These are phyloP conservation scores for Labroides dimidiatus DNA, from an alignment of 2,797 vertebrate species.

Conservation along the genomic window DNA sequence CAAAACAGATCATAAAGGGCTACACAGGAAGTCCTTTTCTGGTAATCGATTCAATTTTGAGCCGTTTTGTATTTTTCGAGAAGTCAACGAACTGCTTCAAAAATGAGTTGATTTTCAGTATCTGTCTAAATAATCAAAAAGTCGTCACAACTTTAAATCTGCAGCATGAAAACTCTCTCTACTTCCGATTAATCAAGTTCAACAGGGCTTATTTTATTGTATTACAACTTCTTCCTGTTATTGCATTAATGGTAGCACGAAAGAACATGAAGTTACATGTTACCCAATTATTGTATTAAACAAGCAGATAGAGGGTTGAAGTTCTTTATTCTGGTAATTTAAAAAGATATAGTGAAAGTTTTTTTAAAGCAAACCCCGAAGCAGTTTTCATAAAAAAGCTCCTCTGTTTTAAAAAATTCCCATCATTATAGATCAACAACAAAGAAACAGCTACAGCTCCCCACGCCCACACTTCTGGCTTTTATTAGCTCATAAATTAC, in stretches of 20 bases:
- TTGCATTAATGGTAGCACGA: no score
- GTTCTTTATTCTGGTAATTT: neutral
- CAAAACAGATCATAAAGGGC: neutral
- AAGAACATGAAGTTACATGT: no score
- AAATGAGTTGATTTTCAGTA: neutral
- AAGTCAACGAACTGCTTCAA: neutral
- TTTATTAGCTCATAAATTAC: slow-evolving; percentile 57
- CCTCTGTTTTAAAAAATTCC: slow-evolving; percentile 12
- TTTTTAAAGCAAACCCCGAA: slow-evolving; percentile 17
- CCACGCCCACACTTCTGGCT: slow-evolving; percentile 24
- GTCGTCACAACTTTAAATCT: no score
- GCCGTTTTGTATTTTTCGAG: neutral
- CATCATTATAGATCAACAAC: slow-evolving; percentile 41
- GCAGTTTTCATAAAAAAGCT: neutral
- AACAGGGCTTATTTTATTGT: no score
- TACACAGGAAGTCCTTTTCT: neutral
- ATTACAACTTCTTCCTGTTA: no score
- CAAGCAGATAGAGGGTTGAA: slow-evolving; percentile 6
- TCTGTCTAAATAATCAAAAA: no score
- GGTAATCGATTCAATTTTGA: neutral
- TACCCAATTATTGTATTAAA: neutral
- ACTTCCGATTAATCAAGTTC: no score
- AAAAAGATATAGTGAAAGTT: neutral
- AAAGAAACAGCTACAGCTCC: slow-evolving; percentile 30
- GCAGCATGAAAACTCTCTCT: no score